Evolutionary conservation across 1,140 invertebrate genomes (phyloP), one percentile per base, ranked within the genome.

Genomic region (Atta texana): DNA sequence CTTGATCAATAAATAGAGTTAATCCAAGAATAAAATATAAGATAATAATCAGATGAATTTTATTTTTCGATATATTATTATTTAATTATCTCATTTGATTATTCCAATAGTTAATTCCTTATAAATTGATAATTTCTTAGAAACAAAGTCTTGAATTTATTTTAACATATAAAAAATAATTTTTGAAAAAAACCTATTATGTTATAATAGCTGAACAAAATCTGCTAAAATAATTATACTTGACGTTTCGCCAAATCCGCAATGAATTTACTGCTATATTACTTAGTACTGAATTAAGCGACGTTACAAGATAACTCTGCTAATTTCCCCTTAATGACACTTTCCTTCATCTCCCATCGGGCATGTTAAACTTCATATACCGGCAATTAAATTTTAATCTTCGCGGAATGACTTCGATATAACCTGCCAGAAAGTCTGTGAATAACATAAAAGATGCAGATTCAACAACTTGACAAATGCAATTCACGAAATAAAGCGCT

Each of bases 351-450:
- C 82, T 77, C 61, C 59, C 82, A 78, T 78, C 28, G 82, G 82
- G 49, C 59, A 78, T 31, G 31, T 85, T 85, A 78, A 64, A 68
- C 74, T 71, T 76, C 59, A 78, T 57, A 85, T 61, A 55, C 59
- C 39, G 31, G 59, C 59, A 85, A 85, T 85, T 59, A 78, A 85
- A 18, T 78, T 78, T 78, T 78, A 85, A 85, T 85, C 82, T 85
- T 55, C 59, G 10, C 24, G 49, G 14, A 85, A 75, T 59, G 24
- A 61, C 69, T 51, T 18, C 55, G 69, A 75, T 75, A 34, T 84
- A 84, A 84, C 31, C 80, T 75, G 39, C 2, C 55, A 75, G 80
- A 74, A 63, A 84, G 69, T 39, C 12, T 34, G 24, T 49, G 53
- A 72, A 49, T 51, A 75, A 59, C 28, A 49, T 39, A 5, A 34